Evolutionary conservation across 2,888 invertebrate genomes (phyloP).

Genomic region (Cetonia aurata): DNA sequence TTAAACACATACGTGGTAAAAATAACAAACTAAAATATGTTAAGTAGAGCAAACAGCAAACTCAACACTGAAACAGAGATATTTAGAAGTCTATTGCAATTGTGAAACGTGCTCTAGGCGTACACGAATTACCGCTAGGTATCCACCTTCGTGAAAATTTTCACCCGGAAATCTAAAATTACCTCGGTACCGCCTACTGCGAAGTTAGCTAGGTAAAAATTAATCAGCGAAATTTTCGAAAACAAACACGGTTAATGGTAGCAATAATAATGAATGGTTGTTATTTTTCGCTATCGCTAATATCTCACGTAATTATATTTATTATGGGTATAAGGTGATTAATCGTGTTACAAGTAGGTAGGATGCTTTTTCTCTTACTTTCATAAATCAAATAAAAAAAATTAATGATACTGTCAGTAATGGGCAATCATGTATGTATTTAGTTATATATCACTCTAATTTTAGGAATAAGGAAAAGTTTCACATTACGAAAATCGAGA

Average conservation of each 20-base stretch:
- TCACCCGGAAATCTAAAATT: slow-evolving; percentile 52
- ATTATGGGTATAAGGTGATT: slow-evolving; percentile 19
- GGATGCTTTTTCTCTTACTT: slow-evolving; percentile 26
- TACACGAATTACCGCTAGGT: slow-evolving; percentile 45
- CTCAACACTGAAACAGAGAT: slow-evolving; percentile 30
- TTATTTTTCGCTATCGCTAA: slow-evolving; percentile 31
- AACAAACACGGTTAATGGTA: slow-evolving; percentile 19
- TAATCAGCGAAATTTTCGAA: slow-evolving; percentile 34
- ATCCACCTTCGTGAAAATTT: slow-evolving; percentile 45
- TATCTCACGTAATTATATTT: slow-evolving; percentile 34
- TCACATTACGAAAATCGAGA: too few relatives aligned
- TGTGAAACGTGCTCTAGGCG: slow-evolving; percentile 33
- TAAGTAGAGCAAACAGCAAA: slow-evolving; percentile 48
- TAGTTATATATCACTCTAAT: not conserved
- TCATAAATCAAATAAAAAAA: slow-evolving; percentile 4
- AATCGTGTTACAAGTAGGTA: slow-evolving; percentile 21
- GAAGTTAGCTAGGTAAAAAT: slow-evolving; percentile 27
- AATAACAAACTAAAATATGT: slow-evolving; percentile 6
- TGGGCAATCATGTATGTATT: not conserved
- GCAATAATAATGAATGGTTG: slow-evolving; percentile 22
- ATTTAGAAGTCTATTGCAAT: slow-evolving; percentile 45
- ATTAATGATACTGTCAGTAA: slow-evolving; percentile 4
- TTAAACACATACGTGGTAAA: slow-evolving; percentile 1
- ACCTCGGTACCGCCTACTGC: slow-evolving; percentile 26
- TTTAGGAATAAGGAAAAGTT: too few relatives aligned